Base-by-base conservation (phyloP, 92 coral and sea anemone species). In the Epizoanthus illoricatus region DNA sequence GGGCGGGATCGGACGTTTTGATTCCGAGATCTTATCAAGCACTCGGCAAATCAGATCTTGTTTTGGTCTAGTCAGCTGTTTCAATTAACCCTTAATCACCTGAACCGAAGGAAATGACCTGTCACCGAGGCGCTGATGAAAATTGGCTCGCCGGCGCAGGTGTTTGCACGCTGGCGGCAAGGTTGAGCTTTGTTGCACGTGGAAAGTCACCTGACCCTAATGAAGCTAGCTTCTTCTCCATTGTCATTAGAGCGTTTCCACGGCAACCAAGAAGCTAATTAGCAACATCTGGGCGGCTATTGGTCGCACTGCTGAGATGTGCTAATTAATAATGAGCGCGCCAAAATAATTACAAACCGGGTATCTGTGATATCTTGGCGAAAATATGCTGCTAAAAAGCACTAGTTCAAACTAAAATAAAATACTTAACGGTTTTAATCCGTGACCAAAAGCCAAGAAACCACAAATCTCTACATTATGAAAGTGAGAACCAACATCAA, bases 21-120 rank as follows among this genome's bases (percentile, higher is more conserved):
- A 90, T 94, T 93, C 94, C 95, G 90, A 88, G 99, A 94, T 97
- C 94, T 86, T 88, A 97, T 93, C 97, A 81, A 84, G 89, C 84
- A 86, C 84, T 86, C 91, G 91, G 85, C 94, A 93, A 97, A 96
- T 96, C 97, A 97, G 88, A 90, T 86, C 92, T 88, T 87, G 89
- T 80, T 92, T 84, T 82, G 90, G 86, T 45, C 84, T 85, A 83
- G 94, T 97, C 99, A 97, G 99, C 99, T 97, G 99, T 92, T 88
- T 91, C 99, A 97, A 97, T 97, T 97, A 97, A 97, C 93, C 94
- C 92, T 83, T 97, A 97, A 97, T 97, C 99, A 97, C 93, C 93
- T 81, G 80, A 84, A 74, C 92, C 94, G 85, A 91, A 93, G 99
- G 99, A 97, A 97, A 93, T 94, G 94, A 97, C 94, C 98, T 92